These are phyloP conservation scores for Siphamia tubifer DNA, from an alignment of 2,113 vertebrate species.

Conservation along the genomic window DNA sequence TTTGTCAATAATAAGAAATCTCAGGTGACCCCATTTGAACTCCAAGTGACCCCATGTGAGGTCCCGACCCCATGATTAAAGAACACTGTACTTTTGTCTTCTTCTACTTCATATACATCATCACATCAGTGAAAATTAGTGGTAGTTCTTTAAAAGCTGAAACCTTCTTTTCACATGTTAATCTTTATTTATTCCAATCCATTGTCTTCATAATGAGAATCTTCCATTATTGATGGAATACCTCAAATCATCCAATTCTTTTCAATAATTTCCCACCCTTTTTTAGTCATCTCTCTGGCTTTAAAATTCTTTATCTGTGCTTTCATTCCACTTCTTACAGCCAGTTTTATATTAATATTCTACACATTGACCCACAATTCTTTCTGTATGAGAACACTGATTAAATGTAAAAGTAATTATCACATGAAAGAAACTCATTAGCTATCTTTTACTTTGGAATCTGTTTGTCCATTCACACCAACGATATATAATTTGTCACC, in stretches of 20 bases:
- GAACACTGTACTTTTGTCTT: too few species aligned
- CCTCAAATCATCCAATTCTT: background rate
- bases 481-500: background rate
- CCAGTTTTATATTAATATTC: conserved; percentile 13
- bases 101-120: too few species aligned
- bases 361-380: conserved; percentile 1
- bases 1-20: too few species aligned
- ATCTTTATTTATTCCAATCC: too few species aligned
- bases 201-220: background rate
- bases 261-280: background rate
- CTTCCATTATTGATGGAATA: background rate
- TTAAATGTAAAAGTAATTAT: conserved; percentile 45
- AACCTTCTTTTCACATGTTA: too few species aligned
- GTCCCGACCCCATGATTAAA: too few species aligned
- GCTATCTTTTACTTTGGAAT: conserved; percentile 1
- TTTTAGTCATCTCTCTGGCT: background rate
- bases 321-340: background rate
- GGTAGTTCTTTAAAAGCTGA: too few species aligned
- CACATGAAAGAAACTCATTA: conserved; percentile 41
- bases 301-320: background rate
- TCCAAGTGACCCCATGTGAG: too few species aligned
- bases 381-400: conserved; percentile 1
- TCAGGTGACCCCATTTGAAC: too few species aligned
- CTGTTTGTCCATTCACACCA: conserved; percentile 27
- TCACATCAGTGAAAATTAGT: too few species aligned